Conservation (phyloP, 2,797 vertebrate genomes). For the Perodicticus potto region DNA sequence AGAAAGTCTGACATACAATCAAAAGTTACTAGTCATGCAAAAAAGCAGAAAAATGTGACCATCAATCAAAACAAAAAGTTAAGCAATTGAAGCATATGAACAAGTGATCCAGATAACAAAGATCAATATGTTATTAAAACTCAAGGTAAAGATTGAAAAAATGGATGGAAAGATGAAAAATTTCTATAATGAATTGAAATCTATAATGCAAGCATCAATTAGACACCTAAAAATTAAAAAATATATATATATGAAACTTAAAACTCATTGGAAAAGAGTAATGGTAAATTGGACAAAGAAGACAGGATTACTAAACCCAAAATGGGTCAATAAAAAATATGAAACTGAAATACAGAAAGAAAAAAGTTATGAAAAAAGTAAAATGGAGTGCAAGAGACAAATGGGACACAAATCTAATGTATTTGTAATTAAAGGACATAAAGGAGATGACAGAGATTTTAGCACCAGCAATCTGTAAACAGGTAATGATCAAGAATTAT, state of each 20-base stretch:
- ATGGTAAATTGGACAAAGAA: background rate
- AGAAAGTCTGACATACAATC: background rate
- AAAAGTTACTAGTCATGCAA: slow-evolving; percentile 54
- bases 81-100: slow-evolving; percentile 3
- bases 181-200: background rate
- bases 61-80: slow-evolving; percentile 42
- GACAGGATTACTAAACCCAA: background rate
- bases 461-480: background rate
- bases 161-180: background rate
- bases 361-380: background rate
- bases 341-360: background rate
- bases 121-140: slow-evolving; percentile 34
- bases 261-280: background rate
- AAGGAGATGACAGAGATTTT: background rate
- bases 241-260: background rate
- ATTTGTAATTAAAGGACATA: background rate
- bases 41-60: slow-evolving; percentile 22
- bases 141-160: slow-evolving; percentile 9
- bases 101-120: slow-evolving; percentile 32
- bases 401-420: background rate
- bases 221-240: background rate
- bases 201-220: background rate
- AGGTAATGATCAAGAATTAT: background rate
- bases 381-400: background rate
- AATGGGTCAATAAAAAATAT: background rate